Base-by-base conservation (phyloP, 2,797 vertebrate species). In the Thripadectes ignobilis region DNA sequence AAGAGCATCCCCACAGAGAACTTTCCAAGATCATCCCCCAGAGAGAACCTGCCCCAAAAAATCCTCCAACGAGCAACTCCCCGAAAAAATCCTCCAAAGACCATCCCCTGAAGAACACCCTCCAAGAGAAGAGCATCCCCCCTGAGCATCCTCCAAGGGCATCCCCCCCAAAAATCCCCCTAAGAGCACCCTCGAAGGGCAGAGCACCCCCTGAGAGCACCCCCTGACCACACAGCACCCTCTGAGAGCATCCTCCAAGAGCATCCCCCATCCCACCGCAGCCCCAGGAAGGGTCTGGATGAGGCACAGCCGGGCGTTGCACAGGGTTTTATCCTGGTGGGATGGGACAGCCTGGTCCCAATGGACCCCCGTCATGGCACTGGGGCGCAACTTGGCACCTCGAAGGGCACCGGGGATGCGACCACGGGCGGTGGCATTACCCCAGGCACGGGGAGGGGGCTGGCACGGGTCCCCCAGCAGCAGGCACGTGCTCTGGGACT, bases 351-450 rank as follows among this genome's bases (percentile, higher is more conserved):
- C 14, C 4, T 0, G 41, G 15, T 30, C 29, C 61, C 61, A 3
- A 19, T 7, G 0, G 19, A 30, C 29, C 17, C 29, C 29, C 51
- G 8, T 52, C 51, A 30, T 20, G 51, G 18, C 45, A 22, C 51
- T 7, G 29, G 51, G 51, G 11, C 29, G 30, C 51, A 30, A 5
- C 51, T 52, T 23, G 55, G 27, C 91, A 38, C 81, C 81, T 19
- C 0, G 5, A 4, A 22, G 5, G 34, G 63, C 17, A 4, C 32
- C 1, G 6, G 32, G 39, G 43, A 2, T 8, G 0, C 2, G 15
- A 3, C 72, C 14, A 0, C 1, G 34, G 38, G 68, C 2, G 4
- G 20, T 14, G 78, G 46, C 78, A 1, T 12, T 9, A 48, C 46
- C 59, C 10, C 2, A 1, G 12, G 54, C 14, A 5, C 22, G 24